phyloP scores from a whole-genome alignment of 2,888 invertebrate genomes.

The Eristalis arbustorum region DNA sequence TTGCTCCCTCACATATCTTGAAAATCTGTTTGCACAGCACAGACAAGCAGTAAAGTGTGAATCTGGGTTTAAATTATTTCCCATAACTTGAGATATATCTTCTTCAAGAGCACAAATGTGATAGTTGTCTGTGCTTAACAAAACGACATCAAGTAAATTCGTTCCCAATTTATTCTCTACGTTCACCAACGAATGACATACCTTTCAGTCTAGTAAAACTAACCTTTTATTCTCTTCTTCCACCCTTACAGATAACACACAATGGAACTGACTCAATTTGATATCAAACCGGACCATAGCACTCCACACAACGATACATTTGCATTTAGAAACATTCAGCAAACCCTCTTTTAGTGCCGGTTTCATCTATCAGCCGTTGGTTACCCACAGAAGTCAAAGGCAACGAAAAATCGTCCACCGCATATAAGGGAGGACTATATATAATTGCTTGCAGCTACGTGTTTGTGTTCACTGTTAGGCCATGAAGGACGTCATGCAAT shows the following conservation, averaged over 20 bases:
- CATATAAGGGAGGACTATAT: neutral
- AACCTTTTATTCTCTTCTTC: neutral
- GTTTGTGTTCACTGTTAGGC: neutral
- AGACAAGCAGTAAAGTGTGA: neutral
- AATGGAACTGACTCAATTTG: slow-evolving; percentile 8
- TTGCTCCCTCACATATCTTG: too few relatives aligned
- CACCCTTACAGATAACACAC: slow-evolving; percentile 20
- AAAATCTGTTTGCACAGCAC: too few relatives aligned
- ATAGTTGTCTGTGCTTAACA: neutral
- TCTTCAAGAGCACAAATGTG: neutral
- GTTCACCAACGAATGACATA: neutral
- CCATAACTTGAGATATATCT: neutral
- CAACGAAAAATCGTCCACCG: neutral
- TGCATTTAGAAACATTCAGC: slow-evolving; percentile 12
- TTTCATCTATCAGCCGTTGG: neutral
- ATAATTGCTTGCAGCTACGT: neutral
- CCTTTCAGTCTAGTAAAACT: neutral
- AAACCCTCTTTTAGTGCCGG: neutral
- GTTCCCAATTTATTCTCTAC: neutral
- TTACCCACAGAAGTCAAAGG: neutral
- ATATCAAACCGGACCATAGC: neutral
- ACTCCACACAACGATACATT: neutral
- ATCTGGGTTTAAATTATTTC: neutral
- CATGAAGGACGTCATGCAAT: slow-evolving; percentile 58
- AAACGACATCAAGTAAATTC: neutral